Conservation (phyloP, 2,797 vertebrate species). For the Zonotrichia albicollis region DNA sequence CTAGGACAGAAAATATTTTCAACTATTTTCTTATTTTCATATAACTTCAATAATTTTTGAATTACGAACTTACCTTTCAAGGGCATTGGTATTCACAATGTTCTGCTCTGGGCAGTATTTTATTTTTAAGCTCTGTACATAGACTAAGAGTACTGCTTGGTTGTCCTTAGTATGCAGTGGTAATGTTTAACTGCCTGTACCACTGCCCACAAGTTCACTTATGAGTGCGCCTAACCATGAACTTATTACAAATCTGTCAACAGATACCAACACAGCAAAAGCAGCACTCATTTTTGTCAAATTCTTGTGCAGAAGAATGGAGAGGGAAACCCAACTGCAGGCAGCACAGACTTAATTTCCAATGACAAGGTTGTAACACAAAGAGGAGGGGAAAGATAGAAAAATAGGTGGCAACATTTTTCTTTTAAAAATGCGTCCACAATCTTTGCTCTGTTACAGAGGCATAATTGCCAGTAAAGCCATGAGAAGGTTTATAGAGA, state of each 20-base stretch:
- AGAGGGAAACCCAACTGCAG: background rate
- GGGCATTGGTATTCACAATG: background rate
- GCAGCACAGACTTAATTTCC: background rate
- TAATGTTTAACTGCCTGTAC: background rate
- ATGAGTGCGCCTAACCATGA: background rate
- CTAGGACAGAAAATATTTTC: background rate
- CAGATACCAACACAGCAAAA: background rate
- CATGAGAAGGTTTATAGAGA: background rate
- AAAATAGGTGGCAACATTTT: background rate
- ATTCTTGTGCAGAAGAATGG: background rate
- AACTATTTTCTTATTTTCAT: background rate
- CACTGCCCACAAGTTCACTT: background rate
- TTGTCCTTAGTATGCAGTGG: background rate
- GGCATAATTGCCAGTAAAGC: background rate
- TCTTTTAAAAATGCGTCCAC: background rate
- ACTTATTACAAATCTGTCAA: background rate
- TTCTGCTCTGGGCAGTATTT: background rate
- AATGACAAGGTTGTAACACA: background rate
- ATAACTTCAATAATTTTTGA: background rate
- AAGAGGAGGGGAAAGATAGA: background rate
- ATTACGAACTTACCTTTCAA: background rate
- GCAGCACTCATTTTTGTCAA: background rate
- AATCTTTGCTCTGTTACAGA: background rate
- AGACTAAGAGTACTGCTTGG: background rate
- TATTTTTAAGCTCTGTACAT: background rate